Conservation (phyloP, 2,888 invertebrate species). For the Drosophila bunnanda region DNA sequence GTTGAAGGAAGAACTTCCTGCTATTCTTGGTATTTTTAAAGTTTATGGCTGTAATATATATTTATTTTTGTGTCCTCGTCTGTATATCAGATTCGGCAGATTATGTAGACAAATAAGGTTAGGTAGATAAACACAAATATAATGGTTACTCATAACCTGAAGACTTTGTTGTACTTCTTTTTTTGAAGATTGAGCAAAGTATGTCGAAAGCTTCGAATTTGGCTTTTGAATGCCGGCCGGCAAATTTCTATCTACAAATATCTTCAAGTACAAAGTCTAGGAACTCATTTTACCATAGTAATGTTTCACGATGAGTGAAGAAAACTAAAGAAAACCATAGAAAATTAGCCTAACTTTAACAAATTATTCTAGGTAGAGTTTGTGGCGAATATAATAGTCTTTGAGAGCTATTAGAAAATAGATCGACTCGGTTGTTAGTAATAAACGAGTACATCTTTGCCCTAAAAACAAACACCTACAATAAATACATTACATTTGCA, state of each 20-base stretch:
- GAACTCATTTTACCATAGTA: not conserved
- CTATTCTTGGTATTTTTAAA: not conserved
- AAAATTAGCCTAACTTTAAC: not conserved
- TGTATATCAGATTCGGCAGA: constrained; percentile 10
- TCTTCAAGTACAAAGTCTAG: not conserved
- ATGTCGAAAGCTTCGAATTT: not conserved
- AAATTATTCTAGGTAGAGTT: not conserved
- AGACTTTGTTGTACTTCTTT: not conserved
- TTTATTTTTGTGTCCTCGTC: not conserved
- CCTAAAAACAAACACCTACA: not conserved
- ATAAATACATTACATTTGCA: not conserved
- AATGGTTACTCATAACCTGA: constrained; percentile 14
- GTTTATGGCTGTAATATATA: not conserved
- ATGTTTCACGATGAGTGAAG: not conserved
- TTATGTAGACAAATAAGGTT: constrained; percentile 16
- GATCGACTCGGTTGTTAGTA: not conserved
- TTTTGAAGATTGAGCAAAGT: constrained; percentile 7
- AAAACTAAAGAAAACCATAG: not conserved
- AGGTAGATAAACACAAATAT: constrained; percentile 9
- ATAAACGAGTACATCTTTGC: not conserved
- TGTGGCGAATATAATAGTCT: not conserved
- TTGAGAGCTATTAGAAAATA: not conserved
- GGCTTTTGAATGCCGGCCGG: constrained; percentile 39
- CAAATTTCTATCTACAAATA: not conserved
- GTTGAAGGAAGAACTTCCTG: not conserved